Conservation (phyloP, 2,888 invertebrate genomes). For the Sminthurides aquaticus region DNA sequence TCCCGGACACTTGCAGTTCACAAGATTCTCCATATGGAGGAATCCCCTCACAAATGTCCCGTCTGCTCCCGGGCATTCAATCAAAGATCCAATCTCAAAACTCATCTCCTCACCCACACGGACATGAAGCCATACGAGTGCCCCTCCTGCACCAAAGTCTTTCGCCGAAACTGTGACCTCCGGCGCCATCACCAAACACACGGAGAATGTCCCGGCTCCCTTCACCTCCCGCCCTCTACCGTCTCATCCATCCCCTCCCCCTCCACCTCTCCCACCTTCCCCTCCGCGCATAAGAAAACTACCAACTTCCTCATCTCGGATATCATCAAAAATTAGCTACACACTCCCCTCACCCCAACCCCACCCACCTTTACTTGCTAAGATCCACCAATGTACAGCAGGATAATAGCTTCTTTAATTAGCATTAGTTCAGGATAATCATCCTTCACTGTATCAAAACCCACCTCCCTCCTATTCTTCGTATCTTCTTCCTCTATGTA, state of each 20-base stretch:
- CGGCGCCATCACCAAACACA: slow-evolving; percentile 26
- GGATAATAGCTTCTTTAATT: too few species aligned
- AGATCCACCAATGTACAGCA: too few species aligned
- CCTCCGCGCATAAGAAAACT: slow-evolving; percentile 11
- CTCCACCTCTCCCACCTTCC: not conserved
- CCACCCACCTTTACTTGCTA: too few species aligned
- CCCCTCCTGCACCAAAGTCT: slow-evolving; percentile 69
- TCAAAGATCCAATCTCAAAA: slow-evolving; percentile 81
- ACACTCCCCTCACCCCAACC: too few species aligned
- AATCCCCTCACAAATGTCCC: slow-evolving; percentile 84
- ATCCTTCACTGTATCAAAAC: too few species aligned
- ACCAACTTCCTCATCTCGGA: slow-evolving; percentile 24
- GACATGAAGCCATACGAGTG: slow-evolving; percentile 88
- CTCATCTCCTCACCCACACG: slow-evolving; percentile 79
- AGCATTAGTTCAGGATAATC: too few species aligned
- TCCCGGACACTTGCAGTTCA: slow-evolving; percentile 89
- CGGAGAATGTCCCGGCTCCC: slow-evolving; percentile 16
- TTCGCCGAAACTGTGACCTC: slow-evolving; percentile 29
- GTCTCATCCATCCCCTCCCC: not conserved
- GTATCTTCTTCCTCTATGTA: too few species aligned
- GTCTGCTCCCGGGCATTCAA: slow-evolving; percentile 82
- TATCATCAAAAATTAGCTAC: slow-evolving; percentile 22
- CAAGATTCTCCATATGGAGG: slow-evolving; percentile 85
- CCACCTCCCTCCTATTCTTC: too few species aligned
- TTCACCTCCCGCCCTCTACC: not conserved